phyloP scores from a whole-genome alignment of 2,888 invertebrate genomes.

The Drosophila flavopinicola region DNA sequence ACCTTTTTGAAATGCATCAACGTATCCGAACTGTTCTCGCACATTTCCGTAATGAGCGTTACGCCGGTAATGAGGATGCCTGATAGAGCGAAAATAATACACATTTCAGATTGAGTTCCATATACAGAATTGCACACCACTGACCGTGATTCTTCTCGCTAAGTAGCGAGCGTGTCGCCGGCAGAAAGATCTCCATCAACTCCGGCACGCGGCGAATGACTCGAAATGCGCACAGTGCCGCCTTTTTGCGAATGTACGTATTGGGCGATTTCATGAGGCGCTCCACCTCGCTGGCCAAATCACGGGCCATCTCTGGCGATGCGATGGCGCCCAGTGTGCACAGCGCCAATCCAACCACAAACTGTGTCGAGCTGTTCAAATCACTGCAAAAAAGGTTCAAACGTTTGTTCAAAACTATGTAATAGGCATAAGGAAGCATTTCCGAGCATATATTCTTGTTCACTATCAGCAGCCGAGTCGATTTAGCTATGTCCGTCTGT shows the following conservation, averaged over 20 bases:
- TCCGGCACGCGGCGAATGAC: slow-evolving; percentile 99
- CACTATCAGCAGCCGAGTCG: too few species aligned
- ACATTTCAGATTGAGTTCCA: background rate
- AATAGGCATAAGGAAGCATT: too few species aligned
- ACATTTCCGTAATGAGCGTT: slow-evolving; percentile 99
- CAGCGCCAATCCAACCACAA: slow-evolving; percentile 98
- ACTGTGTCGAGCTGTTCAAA: slow-evolving; percentile 98
- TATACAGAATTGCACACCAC: slow-evolving; percentile 36
- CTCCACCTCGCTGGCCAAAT: slow-evolving; percentile 99
- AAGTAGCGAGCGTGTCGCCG: slow-evolving; percentile 96
- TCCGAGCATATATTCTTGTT: too few species aligned
- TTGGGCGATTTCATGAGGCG: slow-evolving; percentile 99
- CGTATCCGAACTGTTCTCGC: slow-evolving; percentile 98
- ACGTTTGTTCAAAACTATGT: too few species aligned
- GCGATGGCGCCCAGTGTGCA: slow-evolving; percentile 99
- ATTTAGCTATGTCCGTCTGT: too few species aligned
- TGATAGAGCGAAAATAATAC: slow-evolving; percentile 34
- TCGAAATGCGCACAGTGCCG: slow-evolving; percentile 96
- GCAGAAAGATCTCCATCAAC: slow-evolving; percentile 99
- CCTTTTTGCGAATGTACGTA: slow-evolving; percentile 99
- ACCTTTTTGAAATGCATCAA: slow-evolving; percentile 99
- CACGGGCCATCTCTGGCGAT: slow-evolving; percentile 99
- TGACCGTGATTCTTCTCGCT: slow-evolving; percentile 99
- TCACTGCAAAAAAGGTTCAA: too few species aligned
- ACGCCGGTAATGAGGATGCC: slow-evolving; percentile 99